Evolutionary conservation across 2,113 vertebrate genomes (phyloP).

Genomic region (Rhinopithecus roxellana): DNA sequence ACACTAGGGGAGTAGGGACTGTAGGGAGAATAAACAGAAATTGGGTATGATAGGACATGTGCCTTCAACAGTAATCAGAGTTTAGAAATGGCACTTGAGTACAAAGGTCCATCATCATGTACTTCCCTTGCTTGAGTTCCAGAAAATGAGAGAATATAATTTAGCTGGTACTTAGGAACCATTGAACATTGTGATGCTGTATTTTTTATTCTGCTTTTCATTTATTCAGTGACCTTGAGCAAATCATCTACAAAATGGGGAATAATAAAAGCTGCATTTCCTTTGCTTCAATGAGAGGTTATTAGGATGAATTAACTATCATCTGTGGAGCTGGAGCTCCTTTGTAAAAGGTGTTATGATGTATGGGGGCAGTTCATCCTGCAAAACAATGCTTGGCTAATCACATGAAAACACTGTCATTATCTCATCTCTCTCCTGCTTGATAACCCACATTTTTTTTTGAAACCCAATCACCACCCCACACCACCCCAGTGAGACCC

Average conservation of each 20-base stretch:
- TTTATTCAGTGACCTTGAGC: slow-evolving; percentile 56
- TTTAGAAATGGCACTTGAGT: slow-evolving; percentile 30
- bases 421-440: slow-evolving; percentile 5
- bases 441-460: slow-evolving; percentile 39
- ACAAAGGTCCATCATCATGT: slow-evolving; percentile 29
- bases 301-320: slow-evolving; percentile 63
- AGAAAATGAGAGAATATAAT: slow-evolving; percentile 59
- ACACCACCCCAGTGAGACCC: not conserved
- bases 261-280: slow-evolving; percentile 62
- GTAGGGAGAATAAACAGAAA: not conserved
- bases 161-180: slow-evolving; percentile 47
- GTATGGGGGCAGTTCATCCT: slow-evolving; percentile 26
- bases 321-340: slow-evolving; percentile 42
- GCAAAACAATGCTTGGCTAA: slow-evolving; percentile 48
- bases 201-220: slow-evolving; percentile 56
- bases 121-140: slow-evolving; percentile 37
- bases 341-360: slow-evolving; percentile 54
- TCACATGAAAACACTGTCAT: slow-evolving; percentile 36
- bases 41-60: not conserved
- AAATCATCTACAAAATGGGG: slow-evolving; percentile 49
- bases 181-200: slow-evolving; percentile 33
- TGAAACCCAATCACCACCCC: not conserved
- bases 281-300: slow-evolving; percentile 56
- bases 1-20: not conserved
- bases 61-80: slow-evolving; percentile 21